Base-by-base conservation (phyloP, 2,113 vertebrate genomes). In the Gymnorhina tibicen region DNA sequence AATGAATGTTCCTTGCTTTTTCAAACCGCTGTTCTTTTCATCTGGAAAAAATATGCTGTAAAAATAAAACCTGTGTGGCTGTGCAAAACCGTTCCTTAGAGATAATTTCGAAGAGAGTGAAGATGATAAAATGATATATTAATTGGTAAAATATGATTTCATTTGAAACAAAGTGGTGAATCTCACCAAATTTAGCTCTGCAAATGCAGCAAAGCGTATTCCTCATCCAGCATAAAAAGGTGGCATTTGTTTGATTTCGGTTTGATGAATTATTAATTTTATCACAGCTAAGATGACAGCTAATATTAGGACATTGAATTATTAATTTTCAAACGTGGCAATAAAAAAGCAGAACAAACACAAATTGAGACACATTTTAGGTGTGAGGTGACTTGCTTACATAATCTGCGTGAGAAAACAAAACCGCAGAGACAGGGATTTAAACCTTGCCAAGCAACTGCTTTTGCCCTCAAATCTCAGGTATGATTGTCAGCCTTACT, bases 231-330 rank as follows among this genome's bases (percentile, higher is more conserved):
- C 97, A 95, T 88, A 98, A 98, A 98, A 98, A 97, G 97, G 97
- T 97, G 96, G 92, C 96, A 97, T 98, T 99, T 98, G 98, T 98
- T 99, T 98, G 98, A 98, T 98, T 98, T 98, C 56, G 59, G 96
- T 97, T 97, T 95, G 97, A 99, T 99, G 98, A 99, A 99, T 99
- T 98, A 99, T 99, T 99, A 98, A 99, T 98, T 98, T 97, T 98
- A 98, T 99, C 98, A 98, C 98, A 98, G 98, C 98, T 98, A 98
- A 99, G 98, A 99, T 99, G 99, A 98, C 98, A 98, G 98, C 97
- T 99, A 98, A 99, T 99, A 98, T 99, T 98, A 99, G 98, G 98
- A 97, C 97, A 98, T 97, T 99, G 95, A 99, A 99, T 99, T 98
- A 99, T 99, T 99, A 98, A 99, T 99, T 98, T 98, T 97, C 97